Base-by-base conservation (phyloP, 2,113 vertebrate species). In the Cyanocitta stelleri region DNA sequence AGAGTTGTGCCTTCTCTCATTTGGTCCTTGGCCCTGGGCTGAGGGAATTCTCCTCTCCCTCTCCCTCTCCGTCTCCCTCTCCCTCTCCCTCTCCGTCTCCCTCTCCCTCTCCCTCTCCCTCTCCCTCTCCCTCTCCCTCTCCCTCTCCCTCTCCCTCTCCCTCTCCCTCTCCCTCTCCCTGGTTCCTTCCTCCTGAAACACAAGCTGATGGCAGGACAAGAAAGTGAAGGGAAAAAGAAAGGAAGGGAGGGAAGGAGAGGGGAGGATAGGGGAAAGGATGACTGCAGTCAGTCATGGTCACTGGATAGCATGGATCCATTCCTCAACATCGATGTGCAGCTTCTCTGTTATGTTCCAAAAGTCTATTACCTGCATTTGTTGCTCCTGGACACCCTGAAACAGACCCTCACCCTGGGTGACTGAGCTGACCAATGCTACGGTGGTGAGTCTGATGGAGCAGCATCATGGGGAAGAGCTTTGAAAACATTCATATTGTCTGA, bases 371-470 rank as follows among this genome's bases (percentile, higher is more conserved):
- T 80, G 16, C 13, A 26, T 84, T 62, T 73, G 43, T 39, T 76
- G 16, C 13, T 78, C 27, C 72, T 58, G 43, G n/a, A 83, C 18
- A 66, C 64, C 35, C 46, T 77, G 43, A 88, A 83, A 15, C 41
- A 85, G 86, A 44, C 51, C 39, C 19, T 74, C 19, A 24, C 6
- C 6, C 30, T 87, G 44, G 15, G 20, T 78, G 52, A 63, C 44
- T 32, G 76, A 78, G 39, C 12, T 48, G 26, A 67, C 29, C 0
- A 1, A 16, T 0, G 2, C 11, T 54, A 54, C n/a, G 33, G 16
- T 41, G 83, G 44, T 35, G 48, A 75, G 30, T 56, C 64, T 76
- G 61, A 66, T 15, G 22, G 43, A 80, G 21, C 33, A 91, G n/a
- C 6, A 48, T 23, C 37, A 20, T 4, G 4, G 19, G n/a, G 19